Conservation (phyloP, 2,113 vertebrate genomes). For the Cottus gobio region DNA sequence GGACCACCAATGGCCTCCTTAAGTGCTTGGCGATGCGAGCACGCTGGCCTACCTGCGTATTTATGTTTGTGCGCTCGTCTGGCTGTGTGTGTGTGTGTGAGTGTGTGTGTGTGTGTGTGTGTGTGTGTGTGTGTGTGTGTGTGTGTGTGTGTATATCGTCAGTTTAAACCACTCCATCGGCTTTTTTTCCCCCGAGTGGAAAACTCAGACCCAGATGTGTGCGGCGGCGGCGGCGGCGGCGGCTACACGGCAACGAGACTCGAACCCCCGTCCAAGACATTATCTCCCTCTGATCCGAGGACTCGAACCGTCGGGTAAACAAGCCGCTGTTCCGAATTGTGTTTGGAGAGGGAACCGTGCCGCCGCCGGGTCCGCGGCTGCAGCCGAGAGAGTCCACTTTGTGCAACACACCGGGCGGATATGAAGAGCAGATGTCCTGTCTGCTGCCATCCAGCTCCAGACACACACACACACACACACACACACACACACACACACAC, state of each 20-base stretch:
- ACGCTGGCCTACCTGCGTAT: conserved; percentile 48
- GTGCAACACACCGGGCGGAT: conserved; percentile 77
- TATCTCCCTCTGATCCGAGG: conserved; percentile 75
- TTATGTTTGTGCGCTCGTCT: conserved; percentile 48
- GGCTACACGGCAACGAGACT: conserved; percentile 47
- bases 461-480: neutral
- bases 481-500: too few species aligned
- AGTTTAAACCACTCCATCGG: conserved; percentile 42
- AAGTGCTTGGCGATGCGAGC: conserved; percentile 36
- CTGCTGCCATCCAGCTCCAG: conserved; percentile 70
- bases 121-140: conserved; percentile 54
- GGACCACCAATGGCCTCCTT: conserved; percentile 52
- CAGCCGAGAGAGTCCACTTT: conserved; percentile 76
- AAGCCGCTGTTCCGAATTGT: conserved; percentile 78
- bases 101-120: conserved; percentile 63
- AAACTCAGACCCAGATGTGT: conserved; percentile 76
- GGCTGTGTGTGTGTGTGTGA: conserved; percentile 59
- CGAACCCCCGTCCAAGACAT: conserved; percentile 72
- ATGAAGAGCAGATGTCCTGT: conserved; percentile 83
- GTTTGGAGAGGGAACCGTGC: conserved; percentile 77
- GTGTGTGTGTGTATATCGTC: conserved; percentile 61
- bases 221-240: neutral
- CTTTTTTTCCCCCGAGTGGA: too few species aligned
- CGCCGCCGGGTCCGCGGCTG: conserved; percentile 67
- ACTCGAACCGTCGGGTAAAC: conserved; percentile 75